Percentiles rank a stretch among this genome's conserved stretches.
Conservation (phyloP, 2,113 vertebrate genomes). For the Eulacestoma nigropectus region DNA sequence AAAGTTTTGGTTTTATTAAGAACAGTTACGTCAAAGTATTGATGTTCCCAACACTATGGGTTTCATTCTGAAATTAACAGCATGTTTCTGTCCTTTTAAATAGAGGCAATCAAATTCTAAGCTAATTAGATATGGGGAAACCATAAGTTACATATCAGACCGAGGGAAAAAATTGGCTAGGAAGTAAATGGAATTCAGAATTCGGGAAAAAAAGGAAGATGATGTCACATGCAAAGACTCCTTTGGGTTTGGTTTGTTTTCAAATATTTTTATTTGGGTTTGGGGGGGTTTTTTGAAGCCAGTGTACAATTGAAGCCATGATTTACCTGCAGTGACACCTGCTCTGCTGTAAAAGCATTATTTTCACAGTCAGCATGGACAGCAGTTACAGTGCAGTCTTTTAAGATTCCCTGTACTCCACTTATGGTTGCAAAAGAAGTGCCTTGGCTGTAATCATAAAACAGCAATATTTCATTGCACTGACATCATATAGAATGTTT, state of each 20-base stretch:
- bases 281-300: background rate
- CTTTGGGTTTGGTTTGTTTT: background rate
- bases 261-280: background rate
- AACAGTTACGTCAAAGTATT: conserved; percentile 71
- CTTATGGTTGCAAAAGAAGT: background rate
- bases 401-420: background rate
- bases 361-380: background rate
- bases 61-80: conserved; percentile 67
- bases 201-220: background rate
- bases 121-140: conserved; percentile 64
- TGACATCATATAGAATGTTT: background rate
- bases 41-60: conserved; percentile 69
- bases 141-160: conserved; percentile 39
- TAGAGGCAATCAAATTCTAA: conserved; percentile 63
- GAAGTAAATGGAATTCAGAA: background rate
- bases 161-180: background rate
- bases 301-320: background rate
- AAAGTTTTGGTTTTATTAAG: conserved; percentile 65
- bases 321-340: background rate
- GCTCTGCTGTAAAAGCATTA: background rate
- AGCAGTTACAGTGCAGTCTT: background rate
- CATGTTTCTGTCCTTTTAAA: conserved; percentile 65
- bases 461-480: background rate
- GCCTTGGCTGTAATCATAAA: background rate
- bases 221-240: background rate